Conservation (phyloP, 2,113 vertebrate genomes). For the Aptenodytes forsteri region DNA sequence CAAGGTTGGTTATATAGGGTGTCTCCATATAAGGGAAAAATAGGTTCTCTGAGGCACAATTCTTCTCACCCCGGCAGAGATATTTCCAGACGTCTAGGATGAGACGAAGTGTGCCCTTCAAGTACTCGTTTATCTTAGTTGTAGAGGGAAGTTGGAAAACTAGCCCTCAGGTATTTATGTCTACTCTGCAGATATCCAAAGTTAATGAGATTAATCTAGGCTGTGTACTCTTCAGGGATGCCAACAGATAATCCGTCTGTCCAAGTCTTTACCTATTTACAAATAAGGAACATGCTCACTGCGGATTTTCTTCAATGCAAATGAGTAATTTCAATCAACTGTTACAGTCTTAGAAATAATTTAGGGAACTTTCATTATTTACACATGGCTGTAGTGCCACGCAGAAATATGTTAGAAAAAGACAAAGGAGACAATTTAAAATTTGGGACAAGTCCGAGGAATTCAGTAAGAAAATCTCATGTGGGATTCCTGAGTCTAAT, state of each 20-base stretch:
- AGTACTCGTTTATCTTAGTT: not conserved
- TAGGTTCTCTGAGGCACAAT: not conserved
- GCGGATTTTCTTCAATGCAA: not conserved
- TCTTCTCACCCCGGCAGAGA: not conserved
- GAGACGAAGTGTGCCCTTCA: not conserved
- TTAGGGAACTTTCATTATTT: not conserved
- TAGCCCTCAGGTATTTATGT: not conserved
- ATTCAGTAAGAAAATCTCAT: not conserved
- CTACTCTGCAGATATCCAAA: not conserved
- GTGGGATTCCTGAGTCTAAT: not conserved
- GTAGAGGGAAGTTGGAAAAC: not conserved
- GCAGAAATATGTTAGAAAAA: not conserved
- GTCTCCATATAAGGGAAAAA: slow-evolving; percentile 9
- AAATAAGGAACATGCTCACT: not conserved
- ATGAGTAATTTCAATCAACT: not conserved
- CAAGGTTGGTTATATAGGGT: not conserved
- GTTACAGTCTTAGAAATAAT: not conserved
- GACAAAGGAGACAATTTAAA: not conserved
- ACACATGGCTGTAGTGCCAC: not conserved
- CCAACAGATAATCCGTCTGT: not conserved
- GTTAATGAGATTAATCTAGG: not conserved
- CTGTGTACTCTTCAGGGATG: not conserved
- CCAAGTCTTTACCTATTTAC: not conserved
- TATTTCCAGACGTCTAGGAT: not conserved
- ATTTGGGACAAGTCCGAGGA: not conserved